Percentiles rank a stretch among this genome's conserved stretches.
These are phyloP conservation scores for Platichthys flesus DNA, from an alignment of 2,113 vertebrate genomes.

Conservation along the genomic window DNA sequence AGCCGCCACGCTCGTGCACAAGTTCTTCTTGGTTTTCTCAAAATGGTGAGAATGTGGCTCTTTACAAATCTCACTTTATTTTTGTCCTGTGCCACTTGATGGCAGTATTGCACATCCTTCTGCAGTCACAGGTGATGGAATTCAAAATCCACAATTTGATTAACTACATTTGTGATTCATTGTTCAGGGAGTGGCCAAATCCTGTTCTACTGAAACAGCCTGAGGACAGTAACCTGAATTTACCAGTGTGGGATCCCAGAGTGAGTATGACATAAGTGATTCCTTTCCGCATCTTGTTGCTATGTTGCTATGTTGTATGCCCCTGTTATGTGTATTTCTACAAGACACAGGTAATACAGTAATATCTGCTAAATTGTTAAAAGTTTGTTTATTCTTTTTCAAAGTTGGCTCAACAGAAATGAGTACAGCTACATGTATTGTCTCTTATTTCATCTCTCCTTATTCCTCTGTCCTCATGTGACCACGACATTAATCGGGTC, in stretches of 20 bases:
- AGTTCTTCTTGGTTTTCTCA: slow-evolving; percentile 98
- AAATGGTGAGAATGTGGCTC: slow-evolving; percentile 87
- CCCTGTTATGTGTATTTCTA: not conserved
- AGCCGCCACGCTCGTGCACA: slow-evolving; percentile 94
- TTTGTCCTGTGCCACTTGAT: not conserved
- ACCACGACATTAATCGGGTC: slow-evolving; percentile 41
- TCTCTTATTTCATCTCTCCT: slow-evolving; percentile 43
- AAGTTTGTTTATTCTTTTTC: slow-evolving; percentile 13
- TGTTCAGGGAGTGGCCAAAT: slow-evolving; percentile 94
- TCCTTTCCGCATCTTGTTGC: slow-evolving; percentile 4
- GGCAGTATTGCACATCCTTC: slow-evolving; percentile 3
- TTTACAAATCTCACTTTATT: not conserved
- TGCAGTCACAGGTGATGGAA: not conserved
- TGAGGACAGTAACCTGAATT: slow-evolving; percentile 95
- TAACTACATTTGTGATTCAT: not conserved
- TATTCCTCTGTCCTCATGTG: slow-evolving; percentile 48
- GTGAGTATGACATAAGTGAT: slow-evolving; percentile 76
- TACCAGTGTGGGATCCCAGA: slow-evolving; percentile 97
- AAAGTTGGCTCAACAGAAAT: not conserved
- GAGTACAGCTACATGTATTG: slow-evolving; percentile 26
- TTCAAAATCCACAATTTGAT: not conserved
- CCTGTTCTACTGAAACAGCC: slow-evolving; percentile 95
- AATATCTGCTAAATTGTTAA: not conserved
- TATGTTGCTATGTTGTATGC: too few relatives aligned
- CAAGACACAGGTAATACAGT: slow-evolving; percentile 8